Base-by-base conservation (phyloP, 2,113 vertebrate genomes). In the Spilogale gracilis region DNA sequence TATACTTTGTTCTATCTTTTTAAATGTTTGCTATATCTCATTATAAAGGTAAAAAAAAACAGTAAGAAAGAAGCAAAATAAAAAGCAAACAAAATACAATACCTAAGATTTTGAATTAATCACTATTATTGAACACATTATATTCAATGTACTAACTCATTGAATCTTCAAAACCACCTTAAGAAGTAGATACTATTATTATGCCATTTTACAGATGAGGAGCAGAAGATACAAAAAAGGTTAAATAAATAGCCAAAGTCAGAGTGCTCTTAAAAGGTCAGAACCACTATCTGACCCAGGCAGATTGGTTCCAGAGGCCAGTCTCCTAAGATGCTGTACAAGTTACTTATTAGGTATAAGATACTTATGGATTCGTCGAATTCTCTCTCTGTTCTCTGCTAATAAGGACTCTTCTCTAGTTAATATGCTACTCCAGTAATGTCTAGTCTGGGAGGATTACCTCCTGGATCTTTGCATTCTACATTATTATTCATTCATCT, bases 401-500 rank as follows among this genome's bases (percentile, higher is more conserved):
- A 18, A 95, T 90, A 81, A 73, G 52, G 89, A 69, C 11, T 86
- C 56, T 94, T 67, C 92, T 87, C 90, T 76, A 82, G 14, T 94
- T 95, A 96, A 18, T 50, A 96, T 63, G 92, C 96, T 93, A 76
- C 85, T 83, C 95, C 82, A 89, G 89, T 69, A 43, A 91, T 95
- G 90, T 91, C 78, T 60, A 56, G 92, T 97, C 92, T 61, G 12
- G 91, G 91, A 61, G 32, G 10, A 89, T 97, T 96, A 97, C 96
- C 97, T 94, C 91, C 80, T 48, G 63, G 60, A 74, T 86, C 87
- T 97, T 85, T 84, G 78, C 95, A 86, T 54, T 95, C 84, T 21
- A 38, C 61, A 76, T 98, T 95, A 95, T 88, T 98, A 91, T 91
- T 95, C 95, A 98, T 98, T 94, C 96, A 95, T 96, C 83, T 97